Evolutionary conservation across 1,140 invertebrate species (phyloP).

Genomic region (Drosophila subobscura): DNA sequence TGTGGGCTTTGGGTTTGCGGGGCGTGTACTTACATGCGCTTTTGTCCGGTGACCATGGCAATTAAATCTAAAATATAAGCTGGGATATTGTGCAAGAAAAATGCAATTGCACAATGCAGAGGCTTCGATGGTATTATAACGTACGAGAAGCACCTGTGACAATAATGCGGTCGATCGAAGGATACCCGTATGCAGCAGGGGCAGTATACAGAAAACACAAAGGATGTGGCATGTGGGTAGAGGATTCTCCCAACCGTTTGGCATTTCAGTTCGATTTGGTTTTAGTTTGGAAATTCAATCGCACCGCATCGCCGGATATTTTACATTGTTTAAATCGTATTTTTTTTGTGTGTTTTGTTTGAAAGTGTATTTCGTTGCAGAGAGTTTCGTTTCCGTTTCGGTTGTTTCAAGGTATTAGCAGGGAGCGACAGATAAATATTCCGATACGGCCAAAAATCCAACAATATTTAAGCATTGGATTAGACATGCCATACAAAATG

Average conservation of each 20-base stretch:
- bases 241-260: constrained; percentile 36
- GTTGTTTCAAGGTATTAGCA: constrained; percentile 76
- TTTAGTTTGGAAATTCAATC: constrained; percentile 39
- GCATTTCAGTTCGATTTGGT: constrained; percentile 59
- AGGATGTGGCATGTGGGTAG: constrained; percentile 8
- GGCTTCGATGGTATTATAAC: constrained; percentile 83
- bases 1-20: background rate
- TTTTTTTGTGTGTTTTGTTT: constrained; percentile 24
- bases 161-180: constrained; percentile 74
- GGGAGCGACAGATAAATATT: constrained; percentile 65
- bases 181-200: background rate
- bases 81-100: constrained; percentile 86
- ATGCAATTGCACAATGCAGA: constrained; percentile 81
- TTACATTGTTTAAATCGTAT: constrained; percentile 28
- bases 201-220: background rate
- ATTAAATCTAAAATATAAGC: constrained; percentile 86
- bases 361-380: constrained; percentile 19
- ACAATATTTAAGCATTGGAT: constrained; percentile 78
- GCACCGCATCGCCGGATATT: constrained; percentile 15
- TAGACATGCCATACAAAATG: constrained; percentile 65
- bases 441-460: constrained; percentile 47
- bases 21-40: constrained; percentile 85
- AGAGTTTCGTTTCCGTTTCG: constrained; percentile 52
- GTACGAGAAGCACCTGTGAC: constrained; percentile 84
- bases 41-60: constrained; percentile 85